Evolutionary conservation across 1,140 invertebrate genomes (phyloP).

Genomic region (Armadillidium nasatum): DNA sequence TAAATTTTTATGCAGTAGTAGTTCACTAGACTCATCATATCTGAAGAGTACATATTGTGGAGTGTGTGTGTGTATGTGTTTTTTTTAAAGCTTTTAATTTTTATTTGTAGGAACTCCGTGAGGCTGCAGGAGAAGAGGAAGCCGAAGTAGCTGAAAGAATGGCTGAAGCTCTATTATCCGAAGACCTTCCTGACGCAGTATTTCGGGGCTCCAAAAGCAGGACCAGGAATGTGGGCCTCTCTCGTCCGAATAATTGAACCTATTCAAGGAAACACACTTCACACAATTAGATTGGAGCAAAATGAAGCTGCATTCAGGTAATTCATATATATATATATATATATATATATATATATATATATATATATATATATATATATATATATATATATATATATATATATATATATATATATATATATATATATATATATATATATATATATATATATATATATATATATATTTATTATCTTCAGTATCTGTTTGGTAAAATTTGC

Average conservation of each 20-base stretch:
- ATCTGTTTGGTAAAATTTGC: conserved; percentile 67
- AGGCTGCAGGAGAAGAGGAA: conserved; percentile 76
- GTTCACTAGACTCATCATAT: too few species aligned
- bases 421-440: too few species aligned
- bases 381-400: too few species aligned
- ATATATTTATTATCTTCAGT: conserved; percentile 51
- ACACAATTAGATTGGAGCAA: conserved; percentile 79
- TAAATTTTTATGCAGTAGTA: too few species aligned
- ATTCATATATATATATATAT: conserved; percentile 46
- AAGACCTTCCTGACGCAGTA: conserved; percentile 84
- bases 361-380: too few species aligned
- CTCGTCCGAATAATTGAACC: conserved; percentile 87
- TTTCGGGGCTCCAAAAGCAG: conserved; percentile 96
- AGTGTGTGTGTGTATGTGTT: too few species aligned
- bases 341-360: conserved; percentile 27
- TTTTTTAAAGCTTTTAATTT: neutral
- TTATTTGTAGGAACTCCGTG: conserved; percentile 77
- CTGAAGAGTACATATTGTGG: too few species aligned
- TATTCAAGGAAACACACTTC: conserved; percentile 72
- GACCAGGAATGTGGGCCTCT: conserved; percentile 95
- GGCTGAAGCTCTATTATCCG: conserved; percentile 91
- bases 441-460: too few species aligned
- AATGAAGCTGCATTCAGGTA: conserved; percentile 93
- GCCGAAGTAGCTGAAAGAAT: conserved; percentile 87
- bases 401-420: too few species aligned